Evolutionary conservation across 2,888 invertebrate genomes (phyloP), one percentile per base, ranked within the genome.

Genomic region (Sicus ferrugineus): DNA sequence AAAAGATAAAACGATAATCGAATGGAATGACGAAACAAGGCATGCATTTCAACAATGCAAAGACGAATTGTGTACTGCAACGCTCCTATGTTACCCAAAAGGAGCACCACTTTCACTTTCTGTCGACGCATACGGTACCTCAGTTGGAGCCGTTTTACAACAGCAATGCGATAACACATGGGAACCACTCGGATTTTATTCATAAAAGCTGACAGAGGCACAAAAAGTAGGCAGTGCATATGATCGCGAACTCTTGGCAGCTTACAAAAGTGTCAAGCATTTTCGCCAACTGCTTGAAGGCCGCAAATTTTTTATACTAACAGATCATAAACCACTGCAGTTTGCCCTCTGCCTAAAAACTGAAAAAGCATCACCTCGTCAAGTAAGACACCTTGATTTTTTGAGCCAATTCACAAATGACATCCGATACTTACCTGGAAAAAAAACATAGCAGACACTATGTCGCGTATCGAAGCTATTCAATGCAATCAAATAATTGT

Each of bases 381-480:
- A 38, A 46, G 42, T 48, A 14, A 48, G 61, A 1, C 52, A 50
- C n/a, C 54, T 52, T 42, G 66, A 67, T 30, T 70, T 69, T 23
- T 63, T 72, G 16, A 46, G 59, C 2, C 70, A 72, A 26, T 72
- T 70, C 31, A 62, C 69, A 2, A 67, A 31, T 2, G 74, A 72
- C 2, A 46, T 74, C n/a, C 46, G 61, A 5, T 73, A 69, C 56
- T 7, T 59, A 30, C 59, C 62, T 31, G 21, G 73, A 73, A 11
- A 62, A 64, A 16, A 71, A 72, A 7, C 73, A 54, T 73, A n/a
- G 62, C 62, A n/a, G 46, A 62, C 30, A 26, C 42, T 9, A 16
- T 62, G 19, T 62, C 46, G 3, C 21, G 62, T 5, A 30, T 69
- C 2, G 79, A 72, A 38, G 82, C 82, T 0, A 79, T 85, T 65